Evolutionary conservation across 1,140 invertebrate genomes (phyloP).

Genomic region (Cecropterus lyciades): DNA sequence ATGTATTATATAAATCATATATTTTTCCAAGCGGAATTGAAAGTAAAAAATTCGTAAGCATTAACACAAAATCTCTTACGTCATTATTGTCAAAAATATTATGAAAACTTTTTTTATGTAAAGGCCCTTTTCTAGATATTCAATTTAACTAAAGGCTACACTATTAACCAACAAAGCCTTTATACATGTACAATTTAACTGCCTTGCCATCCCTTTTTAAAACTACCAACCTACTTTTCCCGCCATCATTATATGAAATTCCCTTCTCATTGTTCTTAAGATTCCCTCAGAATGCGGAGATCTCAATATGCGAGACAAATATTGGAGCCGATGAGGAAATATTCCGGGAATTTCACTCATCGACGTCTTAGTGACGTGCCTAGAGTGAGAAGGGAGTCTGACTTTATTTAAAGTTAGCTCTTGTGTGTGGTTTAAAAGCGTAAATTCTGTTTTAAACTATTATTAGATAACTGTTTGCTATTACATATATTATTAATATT

Average conservation of each 20-base stretch:
- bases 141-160: no score
- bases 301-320: conserved; percentile 68
- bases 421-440: neutral
- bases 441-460: no score
- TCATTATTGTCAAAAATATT: no score
- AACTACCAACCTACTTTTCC: conserved; percentile 23
- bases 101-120: no score
- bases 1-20: no score
- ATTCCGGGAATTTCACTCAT: conserved; percentile 53
- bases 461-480: no score
- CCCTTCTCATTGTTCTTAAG: conserved; percentile 62
- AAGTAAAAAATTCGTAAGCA: no score
- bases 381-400: neutral
- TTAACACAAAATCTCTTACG: no score
- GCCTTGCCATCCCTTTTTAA: conserved; percentile 30
- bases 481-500: no score
- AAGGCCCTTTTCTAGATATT: no score
- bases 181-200: neutral
- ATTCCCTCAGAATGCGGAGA: conserved; percentile 50
- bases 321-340: conserved; percentile 49
- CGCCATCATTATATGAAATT: conserved; percentile 38
- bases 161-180: no score
- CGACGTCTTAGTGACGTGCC: conserved; percentile 42
- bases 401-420: conserved; percentile 19
- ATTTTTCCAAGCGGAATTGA: no score